Evolutionary conservation across 2,797 vertebrate genomes (phyloP), one percentile per base, ranked within the genome.

Genomic region (Pseudochirops corinnae): DNA sequence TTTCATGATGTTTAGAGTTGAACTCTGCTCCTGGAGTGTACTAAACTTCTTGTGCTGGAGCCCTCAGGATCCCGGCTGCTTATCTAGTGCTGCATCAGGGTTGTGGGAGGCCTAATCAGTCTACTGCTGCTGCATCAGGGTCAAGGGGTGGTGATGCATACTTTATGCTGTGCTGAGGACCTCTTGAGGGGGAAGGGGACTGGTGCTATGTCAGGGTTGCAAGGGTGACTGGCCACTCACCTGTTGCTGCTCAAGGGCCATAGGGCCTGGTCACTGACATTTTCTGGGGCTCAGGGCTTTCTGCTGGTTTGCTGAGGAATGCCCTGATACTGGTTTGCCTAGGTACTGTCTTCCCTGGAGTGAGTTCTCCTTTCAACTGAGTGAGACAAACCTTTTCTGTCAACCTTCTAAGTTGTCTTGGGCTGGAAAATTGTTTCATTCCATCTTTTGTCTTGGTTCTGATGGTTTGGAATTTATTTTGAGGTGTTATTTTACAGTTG

Each of bases 21-120:
- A n/a, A 12, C 11, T 60, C 29, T 33, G 31, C 31, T 62, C 0
- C 60, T 33, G 26, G 5, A 9, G 9, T 39, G 0, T 26, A 5
- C 31, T 14, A n/a, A n/a, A 4, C 14, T n/a, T n/a, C 14, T n/a
- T 18, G 5, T n/a, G 1, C 33, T n/a, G 14, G 0, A 1, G 5
- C 16, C 1, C 1, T 5, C 16, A n/a, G 0, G 3, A 1, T 12
- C 31, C 2, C 31, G 28, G 12, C 11, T n/a, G 13, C 4, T 67
- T 4, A 67, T 33, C 33, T n/a, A 67, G 33, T 18, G 26, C 62
- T 67, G 14, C 1, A n/a, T 1, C 5, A 10, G 62, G 1, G 9
- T 6, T n/a, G 14, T 3, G 0, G 33, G 33, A 16, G 5, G 16
- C 4, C 33, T n/a, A 14, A 14, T 5, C 16, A 14, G 5, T 67